These are phyloP conservation scores for Lithophane semibrunnea DNA, from an alignment of 2,888 invertebrate species.

Conservation along the genomic window DNA sequence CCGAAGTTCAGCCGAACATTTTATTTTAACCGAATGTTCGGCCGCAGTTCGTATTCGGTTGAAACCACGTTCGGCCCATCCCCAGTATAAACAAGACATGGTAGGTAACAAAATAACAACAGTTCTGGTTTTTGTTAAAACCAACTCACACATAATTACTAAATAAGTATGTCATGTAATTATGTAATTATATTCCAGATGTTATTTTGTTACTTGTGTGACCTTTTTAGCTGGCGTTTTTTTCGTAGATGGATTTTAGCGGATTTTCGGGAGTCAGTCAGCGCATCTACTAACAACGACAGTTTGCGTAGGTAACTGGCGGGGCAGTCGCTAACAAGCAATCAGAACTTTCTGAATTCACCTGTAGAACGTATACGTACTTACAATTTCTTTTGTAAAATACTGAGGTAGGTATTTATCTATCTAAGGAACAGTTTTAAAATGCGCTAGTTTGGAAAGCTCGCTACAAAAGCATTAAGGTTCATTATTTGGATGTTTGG, in stretches of 20 bases:
- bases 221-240: neutral
- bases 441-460: neutral
- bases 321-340: constrained; percentile 34
- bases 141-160: neutral
- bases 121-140: too few species aligned
- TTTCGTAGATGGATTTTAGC: neutral
- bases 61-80: too few species aligned
- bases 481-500: neutral
- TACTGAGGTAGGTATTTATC: neutral
- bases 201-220: neutral
- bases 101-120: neutral
- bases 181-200: neutral
- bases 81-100: neutral
- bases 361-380: neutral
- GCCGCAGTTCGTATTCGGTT: too few species aligned
- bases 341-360: constrained; percentile 21
- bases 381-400: neutral
- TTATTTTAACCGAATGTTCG: too few species aligned
- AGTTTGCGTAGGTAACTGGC: constrained; percentile 21
- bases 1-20: too few species aligned
- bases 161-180: neutral
- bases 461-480: neutral
- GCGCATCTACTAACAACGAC: constrained; percentile 16
- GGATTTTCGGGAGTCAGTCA: neutral
- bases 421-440: neutral